Base-by-base conservation (phyloP, 2,888 invertebrate species). In the Xestoiulus laeticollis region DNA sequence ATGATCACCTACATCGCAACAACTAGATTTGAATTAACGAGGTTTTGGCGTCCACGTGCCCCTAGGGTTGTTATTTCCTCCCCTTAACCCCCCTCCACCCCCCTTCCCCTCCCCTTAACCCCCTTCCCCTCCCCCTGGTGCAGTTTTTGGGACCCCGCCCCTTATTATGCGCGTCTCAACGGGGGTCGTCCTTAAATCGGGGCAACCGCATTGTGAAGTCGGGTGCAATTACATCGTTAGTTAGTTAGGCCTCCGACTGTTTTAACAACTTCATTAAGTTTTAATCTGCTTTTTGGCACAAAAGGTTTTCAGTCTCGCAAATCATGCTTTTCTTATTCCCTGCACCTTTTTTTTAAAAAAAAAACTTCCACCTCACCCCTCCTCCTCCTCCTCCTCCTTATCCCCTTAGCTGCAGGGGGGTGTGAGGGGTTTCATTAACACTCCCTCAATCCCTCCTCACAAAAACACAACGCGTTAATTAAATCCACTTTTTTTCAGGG, bases 241-340 rank as follows among this genome's bases (percentile, higher is more conserved):
- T 82, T n/a, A n/a, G 82, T 82, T 85, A 12, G 85, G 85, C 43
- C 33, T 32, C 85, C 85, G 33, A 85, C 85, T 85, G 85, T 43
- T 85, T 85, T 85, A 82, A 85, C 85, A 85, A 85, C 85, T 85
- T 85, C 85, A 85, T 85, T 85, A 85, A 82, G 82, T 48, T 48
- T 48, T 48, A 16, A 16, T 16, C 48, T 38, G 33, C 4, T 38
- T 38, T 38, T 38, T 38, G 33, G 48, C 48, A 48, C 48, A 48
- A 48, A 48, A 48, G 48, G 16, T 16, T 48, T 12, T 12, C 14
- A 16, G 48, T 16, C 48, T 48, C 48, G 48, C 48, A 48, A 48
- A 12, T 48, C 48, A 16, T 16, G 48, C 48, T 16, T 16, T 1
- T 12, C 1, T 12, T 12, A 12, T n/a, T n/a, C n/a, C n/a, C n/a